Conservation (phyloP, 1,140 invertebrate genomes). For the Eriosoma lanigerum region DNA sequence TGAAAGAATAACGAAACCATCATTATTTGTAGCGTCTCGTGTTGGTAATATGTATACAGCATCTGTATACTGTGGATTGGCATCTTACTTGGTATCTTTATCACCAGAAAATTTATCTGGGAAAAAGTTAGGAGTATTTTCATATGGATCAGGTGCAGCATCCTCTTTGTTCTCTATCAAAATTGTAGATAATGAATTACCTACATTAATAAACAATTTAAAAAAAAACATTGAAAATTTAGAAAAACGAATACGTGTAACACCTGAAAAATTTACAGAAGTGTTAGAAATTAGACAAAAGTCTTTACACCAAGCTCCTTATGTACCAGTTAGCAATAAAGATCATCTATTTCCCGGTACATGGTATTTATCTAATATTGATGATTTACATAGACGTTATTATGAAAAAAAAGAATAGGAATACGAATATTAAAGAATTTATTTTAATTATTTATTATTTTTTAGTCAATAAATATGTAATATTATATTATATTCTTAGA, state of each 20-base stretch:
- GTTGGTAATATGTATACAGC: conserved; percentile 99
- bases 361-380: conserved; percentile 83
- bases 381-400: conserved; percentile 80
- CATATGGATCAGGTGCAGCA: conserved; percentile 95
- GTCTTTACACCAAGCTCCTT: conserved; percentile 77
- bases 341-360: conserved; percentile 82
- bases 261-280: conserved; percentile 72
- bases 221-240: conserved; percentile 70
- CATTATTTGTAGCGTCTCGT: conserved; percentile 81
- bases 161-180: conserved; percentile 92
- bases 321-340: conserved; percentile 70
- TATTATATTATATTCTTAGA: not conserved
- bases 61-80: conserved; percentile 90
- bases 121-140: conserved; percentile 86
- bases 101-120: conserved; percentile 70
- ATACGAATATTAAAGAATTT: not conserved
- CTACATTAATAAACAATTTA: conserved; percentile 69
- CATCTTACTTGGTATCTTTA: conserved; percentile 78
- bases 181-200: conserved; percentile 67
- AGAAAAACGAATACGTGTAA: conserved; percentile 69
- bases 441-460: conserved; percentile 8
- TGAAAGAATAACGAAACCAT: conserved; percentile 82
- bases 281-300: conserved; percentile 79
- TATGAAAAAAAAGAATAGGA: conserved; percentile 62
- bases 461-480: not conserved